These are phyloP conservation scores for Heliocidaris tuberculata DNA, from an alignment of 35 echinoderm and acorn worm species.

Conservation along the genomic window DNA sequence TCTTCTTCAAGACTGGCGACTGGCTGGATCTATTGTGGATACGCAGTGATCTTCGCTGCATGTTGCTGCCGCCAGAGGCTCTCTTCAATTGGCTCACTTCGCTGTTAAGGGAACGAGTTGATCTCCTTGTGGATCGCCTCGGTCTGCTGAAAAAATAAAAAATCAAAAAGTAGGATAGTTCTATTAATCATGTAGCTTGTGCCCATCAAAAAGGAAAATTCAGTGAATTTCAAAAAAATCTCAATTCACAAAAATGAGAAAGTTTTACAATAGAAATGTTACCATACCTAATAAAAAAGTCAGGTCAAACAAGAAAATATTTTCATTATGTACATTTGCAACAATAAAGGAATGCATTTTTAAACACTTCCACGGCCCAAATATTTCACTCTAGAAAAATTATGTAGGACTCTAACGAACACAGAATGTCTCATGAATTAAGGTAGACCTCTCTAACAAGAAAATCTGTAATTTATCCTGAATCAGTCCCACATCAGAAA, in stretches of 20 bases:
- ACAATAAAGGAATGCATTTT: background rate
- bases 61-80: conserved; percentile 4
- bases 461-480: no score
- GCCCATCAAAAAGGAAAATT: background rate
- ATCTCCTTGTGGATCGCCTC: background rate
- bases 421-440: background rate
- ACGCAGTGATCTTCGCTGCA: background rate
- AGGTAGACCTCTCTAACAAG: background rate
- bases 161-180: no score
- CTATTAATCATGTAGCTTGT: background rate
- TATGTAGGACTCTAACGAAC: background rate
- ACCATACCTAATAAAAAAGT: background rate
- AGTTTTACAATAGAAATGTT: background rate
- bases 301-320: background rate
- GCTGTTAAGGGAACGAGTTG: conserved; percentile 31
- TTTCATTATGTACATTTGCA: background rate
- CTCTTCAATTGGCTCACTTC: background rate
- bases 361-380: background rate
- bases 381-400: background rate
- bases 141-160: background rate
- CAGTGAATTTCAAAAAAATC: background rate
- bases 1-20: conserved; percentile 7
- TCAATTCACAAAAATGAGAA: background rate
- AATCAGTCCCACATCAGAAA: no score
- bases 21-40: background rate